phyloP scores from a whole-genome alignment of 2,797 vertebrate genomes.

The Anabas testudineus region DNA sequence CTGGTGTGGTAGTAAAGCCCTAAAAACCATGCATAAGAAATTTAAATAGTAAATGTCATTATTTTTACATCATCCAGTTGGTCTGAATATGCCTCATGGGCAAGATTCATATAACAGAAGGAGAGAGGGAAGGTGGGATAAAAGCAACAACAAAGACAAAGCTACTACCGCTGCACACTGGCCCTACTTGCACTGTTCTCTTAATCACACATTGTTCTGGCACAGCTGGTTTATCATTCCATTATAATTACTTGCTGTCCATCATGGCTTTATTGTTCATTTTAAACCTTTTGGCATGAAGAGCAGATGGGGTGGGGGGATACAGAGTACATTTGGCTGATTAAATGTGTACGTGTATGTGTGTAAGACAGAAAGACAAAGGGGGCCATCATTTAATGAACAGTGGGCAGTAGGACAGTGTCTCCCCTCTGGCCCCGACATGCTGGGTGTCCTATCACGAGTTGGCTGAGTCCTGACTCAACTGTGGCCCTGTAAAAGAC shows the following conservation, averaged over 20 bases:
- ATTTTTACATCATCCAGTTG: conserved; percentile 44
- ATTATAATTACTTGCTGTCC: conserved; percentile 66
- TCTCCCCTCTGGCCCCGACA: conserved; percentile 53
- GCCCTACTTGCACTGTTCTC: conserved; percentile 35
- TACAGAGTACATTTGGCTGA: conserved; percentile 58
- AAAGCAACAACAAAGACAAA: conserved; percentile 25
- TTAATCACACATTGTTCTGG: conserved; percentile 57
- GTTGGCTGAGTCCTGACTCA: conserved; percentile 37
- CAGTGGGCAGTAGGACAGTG: conserved; percentile 34
- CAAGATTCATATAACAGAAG: conserved; percentile 43
- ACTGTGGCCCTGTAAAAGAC: conserved; percentile 24
- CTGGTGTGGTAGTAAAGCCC: conserved; percentile 28
- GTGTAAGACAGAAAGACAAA: conserved; percentile 47
- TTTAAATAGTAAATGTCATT: conserved; percentile 52
- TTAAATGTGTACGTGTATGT: conserved; percentile 57
- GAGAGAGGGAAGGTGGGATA: conserved; percentile 33
- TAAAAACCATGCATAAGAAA: conserved; percentile 41
- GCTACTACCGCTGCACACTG: conserved; percentile 44
- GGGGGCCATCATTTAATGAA: conserved; percentile 62
- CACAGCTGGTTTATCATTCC: conserved; percentile 68
- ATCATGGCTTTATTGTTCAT: conserved; percentile 62
- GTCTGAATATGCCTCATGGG: conserved; percentile 42
- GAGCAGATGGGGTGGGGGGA: conserved; percentile 60
- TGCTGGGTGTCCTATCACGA: conserved; percentile 58
- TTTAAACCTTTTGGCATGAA: conserved; percentile 56